Evolutionary conservation across 2,113 vertebrate genomes (phyloP), one percentile per base, ranked within the genome.

Genomic region (Pteronura brasiliensis): DNA sequence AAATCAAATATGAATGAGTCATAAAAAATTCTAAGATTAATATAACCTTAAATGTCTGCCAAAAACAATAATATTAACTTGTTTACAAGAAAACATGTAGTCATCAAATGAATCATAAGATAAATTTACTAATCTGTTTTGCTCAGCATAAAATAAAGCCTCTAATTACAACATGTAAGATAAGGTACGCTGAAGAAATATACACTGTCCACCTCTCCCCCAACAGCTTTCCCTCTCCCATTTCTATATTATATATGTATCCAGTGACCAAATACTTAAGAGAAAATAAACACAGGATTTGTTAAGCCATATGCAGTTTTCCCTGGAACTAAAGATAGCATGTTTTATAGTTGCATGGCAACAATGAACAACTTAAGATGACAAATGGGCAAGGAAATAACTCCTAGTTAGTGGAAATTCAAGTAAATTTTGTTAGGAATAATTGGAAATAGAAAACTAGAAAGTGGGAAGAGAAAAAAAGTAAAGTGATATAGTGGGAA

Each of bases 291-390:
- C 86, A 88, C 65, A 36, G 71, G 63, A 55, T 94, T 96, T 95
- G 79, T 96, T 92, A 84, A 95, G 80, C 86, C 55, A 59, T 88
- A 34, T 36, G 27, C 74, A 27, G 20, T 88, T 85, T 90, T 94
- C 52, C 82, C 42, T 31, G 59, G 29, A 52, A 88, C 90, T 97
- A 94, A 95, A 98, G 88, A 97, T 76, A 90, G 96, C 21, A 27
- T 96, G 93, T 94, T 95, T 97, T 61, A 95, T 44, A 88, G 95
- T 97, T 94, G 88, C 96, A 49, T 98, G 91, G 96, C 95, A 98
- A 98, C 93, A 79, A 29, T 34, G 72, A 97, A 87, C 87, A 71
- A 94, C 80, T 84, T 69, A 93, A 91, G 86, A 93, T 49, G 59
- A 88, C 94, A 95, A 85, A 17, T 25, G 34, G 80, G 27, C n/a